Evolutionary conservation across 2,113 vertebrate genomes (phyloP).

Genomic region (Aythya baeri): DNA sequence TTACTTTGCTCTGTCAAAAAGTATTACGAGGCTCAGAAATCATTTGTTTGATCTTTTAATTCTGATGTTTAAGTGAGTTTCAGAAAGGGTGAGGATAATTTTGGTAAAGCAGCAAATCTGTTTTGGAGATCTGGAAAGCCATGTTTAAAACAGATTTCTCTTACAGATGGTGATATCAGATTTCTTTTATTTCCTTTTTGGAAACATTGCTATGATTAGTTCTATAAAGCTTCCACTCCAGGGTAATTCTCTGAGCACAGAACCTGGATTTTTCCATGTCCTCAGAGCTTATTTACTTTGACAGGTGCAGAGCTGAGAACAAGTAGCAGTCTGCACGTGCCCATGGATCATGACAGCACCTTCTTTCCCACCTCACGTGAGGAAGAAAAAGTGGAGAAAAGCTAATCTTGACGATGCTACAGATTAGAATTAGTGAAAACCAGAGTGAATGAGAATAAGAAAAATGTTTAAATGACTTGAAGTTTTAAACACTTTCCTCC

Average conservation of each 20-base stretch:
- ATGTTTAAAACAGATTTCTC: not conserved
- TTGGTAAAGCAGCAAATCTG: not conserved
- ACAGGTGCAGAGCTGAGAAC: not conserved
- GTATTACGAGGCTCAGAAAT: not conserved
- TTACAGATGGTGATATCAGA: not conserved
- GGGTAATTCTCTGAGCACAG: not conserved
- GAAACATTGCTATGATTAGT: not conserved
- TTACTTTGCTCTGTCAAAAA: not conserved
- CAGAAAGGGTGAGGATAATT: not conserved
- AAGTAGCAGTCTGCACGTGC: not conserved
- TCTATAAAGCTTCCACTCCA: not conserved
- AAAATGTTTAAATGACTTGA: not conserved
- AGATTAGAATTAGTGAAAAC: not conserved
- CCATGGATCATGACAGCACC: not conserved
- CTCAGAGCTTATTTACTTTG: not conserved
- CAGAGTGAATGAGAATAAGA: not conserved
- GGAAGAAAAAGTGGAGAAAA: accelerated
- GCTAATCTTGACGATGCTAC: not conserved
- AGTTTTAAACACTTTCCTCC: not conserved
- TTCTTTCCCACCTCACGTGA: not conserved
- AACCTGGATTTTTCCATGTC: not conserved
- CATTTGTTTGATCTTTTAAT: not conserved
- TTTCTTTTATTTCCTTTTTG: not conserved
- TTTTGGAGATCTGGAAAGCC: not conserved
- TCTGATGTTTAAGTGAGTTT: not conserved